Evolutionary conservation across 2,113 vertebrate genomes (phyloP), one percentile per base, ranked within the genome.

Genomic region (Abramis brama): DNA sequence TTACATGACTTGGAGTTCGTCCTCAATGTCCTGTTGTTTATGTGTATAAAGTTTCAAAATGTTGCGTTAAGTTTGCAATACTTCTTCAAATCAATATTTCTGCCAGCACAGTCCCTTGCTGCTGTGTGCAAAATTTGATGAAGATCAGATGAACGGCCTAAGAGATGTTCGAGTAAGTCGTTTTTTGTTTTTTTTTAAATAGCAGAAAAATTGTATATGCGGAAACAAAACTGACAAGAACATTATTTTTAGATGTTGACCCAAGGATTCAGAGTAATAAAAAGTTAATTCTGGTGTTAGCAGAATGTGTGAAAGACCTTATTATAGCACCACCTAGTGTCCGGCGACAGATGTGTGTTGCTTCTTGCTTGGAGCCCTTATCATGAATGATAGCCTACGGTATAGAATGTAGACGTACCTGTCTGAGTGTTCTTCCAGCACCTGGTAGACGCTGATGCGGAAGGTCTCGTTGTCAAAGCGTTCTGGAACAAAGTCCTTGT

Each of bases 391-490:
- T 71, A 27, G 27, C 27, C 27, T 27, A 12, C 6, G 43, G 6
- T 33, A 11, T 10, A 30, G 1, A 15, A 17, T 13, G 25, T 36
- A 60, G 11, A 25, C 30, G 36, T 66, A 98, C 98, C 97, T 98
- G 90, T 97, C 95, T 0, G 94, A 88, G 92, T 97, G 97, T 91
- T 98, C 98, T 93, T 97, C 96, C 85, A 99, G 90, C 90, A 99
- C 98, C 92, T 99, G 98, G 94, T 97, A 99, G 87, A 99, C 91
- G 17, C 96, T 97, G 91, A 99, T 97, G 87, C 94, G 96, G 92
- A 99, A 99, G 0, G 98, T 99, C 90, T 99, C 96, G 0, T 99
- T 99, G 86, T 98, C 95, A 2, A 96, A 97, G 39, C 95, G 96
- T 47, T 98, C 97, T 3, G 94, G 96, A 92, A 97, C 93, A 90